A percentile compares a stretch with the other conserved stretches of the same genome.
These are phyloP conservation scores for Colletes latitarsis DNA, from an alignment of 1,140 invertebrate species.

Conservation along the genomic window DNA sequence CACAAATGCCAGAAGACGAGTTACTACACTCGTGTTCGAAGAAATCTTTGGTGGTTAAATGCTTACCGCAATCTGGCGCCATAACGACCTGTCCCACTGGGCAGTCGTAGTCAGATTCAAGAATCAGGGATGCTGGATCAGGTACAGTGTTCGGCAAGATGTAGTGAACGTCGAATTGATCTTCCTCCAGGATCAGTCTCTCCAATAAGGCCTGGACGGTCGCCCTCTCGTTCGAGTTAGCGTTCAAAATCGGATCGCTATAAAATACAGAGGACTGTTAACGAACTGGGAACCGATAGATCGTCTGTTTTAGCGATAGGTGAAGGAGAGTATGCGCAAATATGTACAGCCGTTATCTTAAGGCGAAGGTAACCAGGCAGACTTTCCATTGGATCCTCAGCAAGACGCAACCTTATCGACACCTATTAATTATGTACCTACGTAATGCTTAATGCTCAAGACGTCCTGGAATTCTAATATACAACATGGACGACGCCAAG, in stretches of 20 bases:
- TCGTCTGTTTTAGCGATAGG: slow-evolving; percentile 38
- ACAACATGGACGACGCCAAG: not conserved
- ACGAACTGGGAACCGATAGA: not conserved
- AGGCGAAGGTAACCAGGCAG: slow-evolving; percentile 46
- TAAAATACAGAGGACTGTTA: slow-evolving; percentile 58
- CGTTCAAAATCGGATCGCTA: slow-evolving; percentile 94
- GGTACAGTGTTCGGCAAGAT: slow-evolving; percentile 96
- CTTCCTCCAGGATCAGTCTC: slow-evolving; percentile 93
- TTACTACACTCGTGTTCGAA: not conserved
- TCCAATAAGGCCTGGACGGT: slow-evolving; percentile 91
- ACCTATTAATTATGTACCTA: slow-evolving; percentile 42
- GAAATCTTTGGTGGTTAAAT: not conserved
- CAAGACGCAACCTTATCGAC: slow-evolving; percentile 28
- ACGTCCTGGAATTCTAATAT: slow-evolving; percentile 28
- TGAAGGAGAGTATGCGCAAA: slow-evolving; percentile 47
- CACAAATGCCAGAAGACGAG: too few species aligned
- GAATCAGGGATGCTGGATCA: slow-evolving; percentile 92
- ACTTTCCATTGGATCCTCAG: slow-evolving; percentile 31
- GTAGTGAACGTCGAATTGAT: slow-evolving; percentile 95
- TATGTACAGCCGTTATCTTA: slow-evolving; percentile 75
- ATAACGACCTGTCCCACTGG: slow-evolving; percentile 95
- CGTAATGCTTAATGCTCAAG: slow-evolving; percentile 12
- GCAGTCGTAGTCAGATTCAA: slow-evolving; percentile 96
- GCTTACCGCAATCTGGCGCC: slow-evolving; percentile 92
- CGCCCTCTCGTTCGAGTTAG: slow-evolving; percentile 92